phyloP scores from a whole-genome alignment of 2,113 vertebrate species.

The Rhombomys opimus region DNA sequence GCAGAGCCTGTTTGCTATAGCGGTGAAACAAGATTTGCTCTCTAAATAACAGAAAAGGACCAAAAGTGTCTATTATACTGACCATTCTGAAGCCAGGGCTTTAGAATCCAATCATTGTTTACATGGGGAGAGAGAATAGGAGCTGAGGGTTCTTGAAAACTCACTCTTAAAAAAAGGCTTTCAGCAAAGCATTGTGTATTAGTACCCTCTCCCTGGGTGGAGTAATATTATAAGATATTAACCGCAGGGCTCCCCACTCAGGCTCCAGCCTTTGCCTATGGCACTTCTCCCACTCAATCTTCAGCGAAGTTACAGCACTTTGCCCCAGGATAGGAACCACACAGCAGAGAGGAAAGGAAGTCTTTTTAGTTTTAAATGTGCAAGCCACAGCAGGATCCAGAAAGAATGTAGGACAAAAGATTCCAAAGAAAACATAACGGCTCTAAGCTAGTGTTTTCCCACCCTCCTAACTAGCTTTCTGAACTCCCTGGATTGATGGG shows the following conservation, averaged over 20 bases:
- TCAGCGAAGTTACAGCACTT: neutral
- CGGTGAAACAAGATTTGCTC: neutral
- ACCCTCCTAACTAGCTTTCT: neutral
- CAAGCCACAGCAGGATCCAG: neutral
- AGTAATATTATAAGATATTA: constrained; percentile 58
- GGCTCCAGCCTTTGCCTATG: neutral
- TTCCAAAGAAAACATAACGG: neutral
- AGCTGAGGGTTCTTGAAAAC: neutral
- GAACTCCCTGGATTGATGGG: neutral
- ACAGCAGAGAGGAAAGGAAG: neutral
- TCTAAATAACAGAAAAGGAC: neutral
- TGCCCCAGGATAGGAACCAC: neutral
- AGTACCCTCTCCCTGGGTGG: neutral
- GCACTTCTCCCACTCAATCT: neutral
- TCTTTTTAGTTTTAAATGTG: constrained; percentile 10
- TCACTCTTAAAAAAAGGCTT: neutral
- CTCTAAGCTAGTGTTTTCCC: neutral
- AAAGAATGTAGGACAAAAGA: neutral
- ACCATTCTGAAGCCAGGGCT: neutral
- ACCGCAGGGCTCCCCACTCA: neutral
- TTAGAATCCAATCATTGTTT: neutral
- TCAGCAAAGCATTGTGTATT: neutral
- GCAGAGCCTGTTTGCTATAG: neutral
- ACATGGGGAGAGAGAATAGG: neutral
- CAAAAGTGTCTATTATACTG: neutral